Conservation (phyloP, 2,113 vertebrate species). For the Prietella phreatophila region DNA sequence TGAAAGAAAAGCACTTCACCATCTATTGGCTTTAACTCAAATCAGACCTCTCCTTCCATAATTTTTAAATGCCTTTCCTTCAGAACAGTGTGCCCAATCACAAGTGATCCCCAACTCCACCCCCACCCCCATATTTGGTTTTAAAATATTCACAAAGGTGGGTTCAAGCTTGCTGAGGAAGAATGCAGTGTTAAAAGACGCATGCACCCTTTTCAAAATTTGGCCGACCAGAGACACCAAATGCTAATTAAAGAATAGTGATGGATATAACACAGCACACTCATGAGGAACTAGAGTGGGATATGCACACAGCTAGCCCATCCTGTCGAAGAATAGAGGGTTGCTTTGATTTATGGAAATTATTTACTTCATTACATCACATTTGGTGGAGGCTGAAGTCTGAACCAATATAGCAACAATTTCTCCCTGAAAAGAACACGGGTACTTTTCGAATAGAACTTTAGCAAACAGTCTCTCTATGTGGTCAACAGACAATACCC, state of each 20-base stretch:
- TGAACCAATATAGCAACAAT: neutral
- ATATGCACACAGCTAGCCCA: conserved; percentile 21
- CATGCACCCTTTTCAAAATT: conserved; percentile 59
- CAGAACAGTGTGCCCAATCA: neutral
- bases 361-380: conserved; percentile 7
- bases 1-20: conserved; percentile 7
- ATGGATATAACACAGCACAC: conserved; percentile 61
- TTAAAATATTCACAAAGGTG: conserved; percentile 10
- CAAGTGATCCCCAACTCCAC: too few relatives aligned
- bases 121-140: neutral
- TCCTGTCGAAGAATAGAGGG: conserved; percentile 19
- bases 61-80: neutral
- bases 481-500: neutral
- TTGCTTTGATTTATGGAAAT: neutral
- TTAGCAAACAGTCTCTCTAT: neutral
- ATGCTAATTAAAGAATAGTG: conserved; percentile 63
- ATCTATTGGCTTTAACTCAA: conserved; percentile 16
- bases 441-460: neutral
- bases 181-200: conserved; percentile 59
- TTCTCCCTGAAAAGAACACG: neutral
- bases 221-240: conserved; percentile 53
- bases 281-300: conserved; percentile 57
- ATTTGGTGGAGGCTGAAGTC: neutral
- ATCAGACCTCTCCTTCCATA: neutral
- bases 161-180: conserved; percentile 39